Conservation (phyloP, 2,888 invertebrate species). For the Lepidonotus clava region DNA sequence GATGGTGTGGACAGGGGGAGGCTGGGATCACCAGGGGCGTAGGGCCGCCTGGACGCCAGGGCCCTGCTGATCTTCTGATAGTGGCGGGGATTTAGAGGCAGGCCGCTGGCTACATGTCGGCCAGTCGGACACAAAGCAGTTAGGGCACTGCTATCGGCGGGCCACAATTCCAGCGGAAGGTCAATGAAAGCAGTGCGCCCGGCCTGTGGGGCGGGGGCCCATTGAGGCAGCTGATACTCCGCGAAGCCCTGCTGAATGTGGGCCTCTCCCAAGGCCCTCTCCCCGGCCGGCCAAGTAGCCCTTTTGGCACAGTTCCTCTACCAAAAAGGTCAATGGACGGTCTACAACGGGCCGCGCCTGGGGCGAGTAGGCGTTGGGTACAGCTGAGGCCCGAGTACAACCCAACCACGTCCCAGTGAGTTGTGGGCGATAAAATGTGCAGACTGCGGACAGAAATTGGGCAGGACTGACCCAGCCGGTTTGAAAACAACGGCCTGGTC, state of each 20-base stretch:
- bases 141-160: slow-evolving; percentile 33
- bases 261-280: slow-evolving; percentile 19
- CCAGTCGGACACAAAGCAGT: slow-evolving; percentile 30
- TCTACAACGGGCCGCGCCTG: background rate
- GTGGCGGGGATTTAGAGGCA: slow-evolving; percentile 18
- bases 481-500: background rate
- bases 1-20: slow-evolving; percentile 29
- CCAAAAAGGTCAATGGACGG: slow-evolving; percentile 21
- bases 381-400: slow-evolving; percentile 8
- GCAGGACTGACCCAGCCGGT: background rate
- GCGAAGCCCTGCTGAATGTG: background rate
- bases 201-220: background rate
- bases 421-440: slow-evolving; percentile 4
- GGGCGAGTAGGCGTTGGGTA: background rate
- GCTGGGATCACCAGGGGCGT: slow-evolving; percentile 23
- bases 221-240: slow-evolving; percentile 14
- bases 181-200: slow-evolving; percentile 33
- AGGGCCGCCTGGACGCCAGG: background rate
- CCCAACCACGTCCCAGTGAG: background rate
- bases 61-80: slow-evolving; percentile 35
- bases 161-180: slow-evolving; percentile 24
- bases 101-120: slow-evolving; percentile 37
- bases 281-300: background rate
- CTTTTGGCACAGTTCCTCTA: slow-evolving; percentile 14
- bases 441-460: background rate